Base-by-base conservation (phyloP, 2,113 vertebrate species). In the Petrocephalus zakoni region DNA sequence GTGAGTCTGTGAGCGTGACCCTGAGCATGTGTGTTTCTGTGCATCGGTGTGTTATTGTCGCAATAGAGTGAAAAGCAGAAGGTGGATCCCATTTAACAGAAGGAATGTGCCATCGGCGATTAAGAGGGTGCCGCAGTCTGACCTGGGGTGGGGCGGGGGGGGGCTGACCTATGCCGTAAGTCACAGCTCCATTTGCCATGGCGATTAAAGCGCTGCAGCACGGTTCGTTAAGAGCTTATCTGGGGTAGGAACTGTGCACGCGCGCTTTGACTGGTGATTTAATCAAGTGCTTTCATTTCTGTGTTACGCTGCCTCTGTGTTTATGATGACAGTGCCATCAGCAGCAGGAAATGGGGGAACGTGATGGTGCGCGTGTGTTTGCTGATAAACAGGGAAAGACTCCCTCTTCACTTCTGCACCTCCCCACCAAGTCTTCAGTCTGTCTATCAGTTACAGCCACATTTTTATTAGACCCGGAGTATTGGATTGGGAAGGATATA, bases 341-440 rank as follows among this genome's bases (percentile, higher is more conserved):
- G 1, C 42, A 49, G 42, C 4, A 19, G 81, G 21, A 42, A 83
- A 49, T 83, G 81, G 46, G n/a, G 21, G 46, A 49, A 21, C 7
- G 81, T 49, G 81, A 19, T 49, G 81, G 46, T 49, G 81, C 37
- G 81, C 11, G 81, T 83, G 78, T 90, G 92, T 92, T 88, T 83
- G 81, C 46, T 83, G 46, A 47, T 49, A 47, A 83, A 83, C 78
- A 83, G 21, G 37, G 15, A 83, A n/a, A 47, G 6, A 5, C 37
- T 2, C 9, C 2, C 21, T 6, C 1, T 11, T 17, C 6, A 0
- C 72, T 5, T 75, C 34, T 19, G 5, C 34, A 42, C 34, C 34
- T 42, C n/a, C n/a, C n/a, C n/a, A n/a, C 25, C 29, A 72, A 34
- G 34, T 29, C 29, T 29, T 19, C 34, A 75, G n/a, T n/a, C 29